Evolutionary conservation across 2,888 invertebrate species (phyloP).

Genomic region (Ophion costatus): DNA sequence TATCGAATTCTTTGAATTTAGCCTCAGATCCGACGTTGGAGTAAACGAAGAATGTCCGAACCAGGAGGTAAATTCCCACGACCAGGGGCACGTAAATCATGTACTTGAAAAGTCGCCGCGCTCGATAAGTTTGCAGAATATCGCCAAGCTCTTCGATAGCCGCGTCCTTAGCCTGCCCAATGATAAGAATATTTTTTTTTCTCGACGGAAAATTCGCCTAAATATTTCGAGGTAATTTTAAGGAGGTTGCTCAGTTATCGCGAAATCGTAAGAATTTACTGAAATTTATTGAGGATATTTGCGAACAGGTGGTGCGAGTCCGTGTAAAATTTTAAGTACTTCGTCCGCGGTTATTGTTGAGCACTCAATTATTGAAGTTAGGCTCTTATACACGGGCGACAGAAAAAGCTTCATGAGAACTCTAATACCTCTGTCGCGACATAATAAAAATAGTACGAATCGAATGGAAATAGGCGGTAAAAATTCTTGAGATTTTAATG

Average conservation of each 20-base stretch:
- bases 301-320: too few relatives aligned
- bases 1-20: slow-evolving; percentile 3
- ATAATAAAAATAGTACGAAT: too few relatives aligned
- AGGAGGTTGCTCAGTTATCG: not conserved
- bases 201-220: not conserved
- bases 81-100: slow-evolving; percentile 61
- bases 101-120: slow-evolving; percentile 58
- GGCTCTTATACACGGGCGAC: too few relatives aligned
- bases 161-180: slow-evolving; percentile 54
- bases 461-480: too few relatives aligned
- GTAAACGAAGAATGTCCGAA: slow-evolving; percentile 51
- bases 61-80: slow-evolving; percentile 67
- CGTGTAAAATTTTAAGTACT: too few relatives aligned
- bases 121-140: slow-evolving; percentile 64
- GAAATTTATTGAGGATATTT: too few relatives aligned
- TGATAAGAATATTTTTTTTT: not conserved
- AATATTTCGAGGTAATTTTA: not conserved
- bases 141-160: slow-evolving; percentile 21
- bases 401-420: too few relatives aligned
- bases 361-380: too few relatives aligned
- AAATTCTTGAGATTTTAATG: too few relatives aligned
- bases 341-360: too few relatives aligned
- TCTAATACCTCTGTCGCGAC: too few relatives aligned
- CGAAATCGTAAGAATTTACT: too few relatives aligned
- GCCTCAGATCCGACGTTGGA: slow-evolving; percentile 10